Evolutionary conservation across 2,888 invertebrate genomes (phyloP).

Genomic region (Heteropelma amictum): DNA sequence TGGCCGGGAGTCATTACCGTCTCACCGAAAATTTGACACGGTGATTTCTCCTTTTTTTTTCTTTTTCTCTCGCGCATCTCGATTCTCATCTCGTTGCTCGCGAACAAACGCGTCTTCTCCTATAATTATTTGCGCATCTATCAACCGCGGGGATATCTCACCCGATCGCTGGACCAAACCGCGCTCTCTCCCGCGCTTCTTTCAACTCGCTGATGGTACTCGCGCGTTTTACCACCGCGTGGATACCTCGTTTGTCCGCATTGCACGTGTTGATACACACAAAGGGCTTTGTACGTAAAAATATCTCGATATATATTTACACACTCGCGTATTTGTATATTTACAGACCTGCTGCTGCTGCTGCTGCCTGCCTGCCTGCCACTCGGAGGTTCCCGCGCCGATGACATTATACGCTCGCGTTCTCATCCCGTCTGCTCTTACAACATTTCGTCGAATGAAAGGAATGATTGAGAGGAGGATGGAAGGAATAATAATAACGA

Average conservation of each 20-base stretch:
- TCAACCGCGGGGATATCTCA: constrained; percentile 67
- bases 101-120: constrained; percentile 69
- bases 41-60: constrained; percentile 55
- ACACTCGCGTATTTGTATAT: no score
- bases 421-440: constrained; percentile 23
- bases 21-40: constrained; percentile 74
- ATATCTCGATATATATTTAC: no score
- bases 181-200: constrained; percentile 16
- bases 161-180: constrained; percentile 14
- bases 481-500: no score
- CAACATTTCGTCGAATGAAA: constrained; percentile 50
- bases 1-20: constrained; percentile 75
- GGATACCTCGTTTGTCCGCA: no score
- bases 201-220: no score
- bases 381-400: constrained; percentile 17
- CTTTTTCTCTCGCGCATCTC: constrained; percentile 37
- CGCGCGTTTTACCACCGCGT: no score
- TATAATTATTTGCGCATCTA: constrained; percentile 78
- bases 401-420: constrained; percentile 40
- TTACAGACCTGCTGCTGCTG: no score
- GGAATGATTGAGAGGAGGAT: constrained; percentile 52
- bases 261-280: no score
- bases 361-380: neutral
- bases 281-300: no score
- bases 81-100: constrained; percentile 46